Evolutionary conservation across 2,888 invertebrate species (phyloP), one percentile per base, ranked within the genome.

Genomic region (Stenchaetothrips biformis): DNA sequence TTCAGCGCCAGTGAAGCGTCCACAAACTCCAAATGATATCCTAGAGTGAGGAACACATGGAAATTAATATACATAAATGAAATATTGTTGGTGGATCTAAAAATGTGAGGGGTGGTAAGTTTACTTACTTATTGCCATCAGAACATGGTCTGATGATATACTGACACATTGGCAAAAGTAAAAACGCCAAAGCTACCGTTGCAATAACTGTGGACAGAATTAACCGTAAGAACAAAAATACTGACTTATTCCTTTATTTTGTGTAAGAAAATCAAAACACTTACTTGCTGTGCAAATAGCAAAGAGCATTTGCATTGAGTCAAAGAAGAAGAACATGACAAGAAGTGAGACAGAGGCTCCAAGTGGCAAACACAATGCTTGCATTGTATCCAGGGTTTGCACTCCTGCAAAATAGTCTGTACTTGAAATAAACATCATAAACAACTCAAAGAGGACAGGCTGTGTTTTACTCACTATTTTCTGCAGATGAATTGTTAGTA

Each of bases 311-410:
- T 98, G 98, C 94, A 98, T 97, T 81, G 98, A 98, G 89, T 98
- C 98, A 86, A 98, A 98, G 89, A 98, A 98, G 90, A 98, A 97
- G 88, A 98, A 98, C 98, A 98, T 98, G 85, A 98, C 93, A 82
- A 98, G 92, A 83, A 98, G 90, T 82, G 98, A 98, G 84, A 97
- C 93, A 83, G 98, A 98, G 84, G 98, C 98, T 85, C 97, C 97
- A 83, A 97, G 90, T 81, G 98, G 98, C 87, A 98, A 91, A 89
- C 98, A 97, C 85, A 98, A 91, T 84, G 98, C 98, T 88, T 98
- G 98, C 93, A 98, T 95, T 81, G 97, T 96, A 88, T 98, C 97
- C 86, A 98, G 89, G 0, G 98, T 98, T 88, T 98, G 97, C 83
- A 98, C 94, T 87, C 92, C 91, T 90, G 89, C 85, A 85, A 85